Percentiles rank a stretch among this genome's conserved stretches.
These are phyloP conservation scores for Eriosoma lanigerum DNA, from an alignment of 1,140 invertebrate genomes.

Conservation along the genomic window DNA sequence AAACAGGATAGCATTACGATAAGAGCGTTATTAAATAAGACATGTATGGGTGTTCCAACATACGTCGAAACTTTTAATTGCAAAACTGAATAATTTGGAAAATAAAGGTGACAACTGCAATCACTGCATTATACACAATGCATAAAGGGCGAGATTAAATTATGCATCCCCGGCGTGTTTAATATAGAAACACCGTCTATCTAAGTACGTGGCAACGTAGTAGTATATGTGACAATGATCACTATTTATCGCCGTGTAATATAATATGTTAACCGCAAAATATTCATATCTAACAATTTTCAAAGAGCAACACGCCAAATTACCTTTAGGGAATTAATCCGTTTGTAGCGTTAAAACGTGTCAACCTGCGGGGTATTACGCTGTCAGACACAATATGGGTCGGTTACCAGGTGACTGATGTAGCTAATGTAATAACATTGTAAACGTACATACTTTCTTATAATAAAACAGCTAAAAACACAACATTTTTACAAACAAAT, in stretches of 20 bases:
- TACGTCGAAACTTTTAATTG: no score
- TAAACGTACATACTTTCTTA: not conserved
- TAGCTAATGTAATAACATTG: not conserved
- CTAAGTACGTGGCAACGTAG: not conserved
- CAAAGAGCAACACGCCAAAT: not conserved
- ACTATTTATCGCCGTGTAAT: not conserved
- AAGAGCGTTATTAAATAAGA: no score
- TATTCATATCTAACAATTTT: not conserved
- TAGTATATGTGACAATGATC: not conserved
- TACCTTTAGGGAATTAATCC: not conserved
- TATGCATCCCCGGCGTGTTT: no score
- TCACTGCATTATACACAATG: no score
- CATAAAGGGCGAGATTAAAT: no score
- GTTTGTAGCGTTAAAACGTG: not conserved
- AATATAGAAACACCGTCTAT: no score
- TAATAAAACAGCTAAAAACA: no score
- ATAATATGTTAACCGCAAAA: not conserved
- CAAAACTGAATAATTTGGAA: no score
- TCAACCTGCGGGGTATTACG: constrained; percentile 2
- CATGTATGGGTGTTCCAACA: no score
- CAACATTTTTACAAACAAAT: no score
- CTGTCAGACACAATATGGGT: not conserved
- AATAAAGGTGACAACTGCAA: no score
- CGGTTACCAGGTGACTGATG: not conserved
- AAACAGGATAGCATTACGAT: no score